Evolutionary conservation across 1,140 invertebrate genomes (phyloP).

Genomic region (Orius laevigatus): DNA sequence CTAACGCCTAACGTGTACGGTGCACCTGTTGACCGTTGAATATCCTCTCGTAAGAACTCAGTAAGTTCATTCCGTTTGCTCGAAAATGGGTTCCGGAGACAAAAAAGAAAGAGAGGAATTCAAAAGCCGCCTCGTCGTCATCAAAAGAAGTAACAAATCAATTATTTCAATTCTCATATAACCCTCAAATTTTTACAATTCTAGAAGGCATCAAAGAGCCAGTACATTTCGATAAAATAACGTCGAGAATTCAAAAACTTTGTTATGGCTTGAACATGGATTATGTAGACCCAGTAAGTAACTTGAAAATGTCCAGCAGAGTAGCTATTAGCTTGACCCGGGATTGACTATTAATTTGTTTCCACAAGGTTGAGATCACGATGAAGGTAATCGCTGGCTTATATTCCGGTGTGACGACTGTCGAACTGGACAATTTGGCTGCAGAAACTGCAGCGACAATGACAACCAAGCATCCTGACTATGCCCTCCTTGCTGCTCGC

Average conservation of each 20-base stretch:
- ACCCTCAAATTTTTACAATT: constrained; percentile 20
- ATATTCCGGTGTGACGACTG: constrained; percentile 89
- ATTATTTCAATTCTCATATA: not conserved
- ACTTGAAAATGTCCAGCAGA: not conserved
- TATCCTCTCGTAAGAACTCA: not conserved
- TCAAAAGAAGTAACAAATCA: not conserved
- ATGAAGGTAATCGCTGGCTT: constrained; percentile 83
- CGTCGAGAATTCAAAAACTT: constrained; percentile 82
- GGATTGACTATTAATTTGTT: constrained; percentile 9
- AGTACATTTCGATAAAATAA: constrained; percentile 96
- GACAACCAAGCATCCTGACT: constrained; percentile 94
- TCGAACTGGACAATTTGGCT: constrained; percentile 91
- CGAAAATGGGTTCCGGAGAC: not conserved
- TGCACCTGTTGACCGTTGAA: not conserved
- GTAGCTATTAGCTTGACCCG: not conserved
- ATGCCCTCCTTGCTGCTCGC: constrained; percentile 85
- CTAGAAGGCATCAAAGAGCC: constrained; percentile 79
- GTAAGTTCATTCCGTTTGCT: no score
- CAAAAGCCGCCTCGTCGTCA: no score
- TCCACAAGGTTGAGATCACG: constrained; percentile 55
- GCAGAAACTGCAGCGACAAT: constrained; percentile 92
- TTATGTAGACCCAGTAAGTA: constrained; percentile 84
- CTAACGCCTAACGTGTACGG: no score
- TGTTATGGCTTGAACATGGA: constrained; percentile 93
- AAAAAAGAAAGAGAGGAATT: no score